Base-by-base conservation (phyloP, 1,140 invertebrate genomes). In the Hestina assimilis region DNA sequence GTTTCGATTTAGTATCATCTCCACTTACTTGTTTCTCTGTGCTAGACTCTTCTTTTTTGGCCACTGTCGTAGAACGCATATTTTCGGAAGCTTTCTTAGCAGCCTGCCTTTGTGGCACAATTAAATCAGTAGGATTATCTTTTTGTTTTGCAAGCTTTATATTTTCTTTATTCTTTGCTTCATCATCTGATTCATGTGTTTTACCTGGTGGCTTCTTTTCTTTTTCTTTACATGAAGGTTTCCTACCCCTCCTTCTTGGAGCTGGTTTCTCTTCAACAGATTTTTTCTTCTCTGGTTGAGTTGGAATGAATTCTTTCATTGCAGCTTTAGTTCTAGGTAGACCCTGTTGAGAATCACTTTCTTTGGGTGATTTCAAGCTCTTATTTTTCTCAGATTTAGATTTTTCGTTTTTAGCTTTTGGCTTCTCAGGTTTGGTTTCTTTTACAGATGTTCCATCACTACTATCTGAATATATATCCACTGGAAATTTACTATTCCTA, bases 51-150 rank as follows among this genome's bases (percentile, higher is more conserved):
- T 91, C 90, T 51, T 86, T 83, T 35, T 86, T 78, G 7, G 61
- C 75, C 57, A 50, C 75, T 52, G 91, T 91, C 14, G 90, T 92
- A 5, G 90, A 91, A 26, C 92, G 93, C 91, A 96, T 93, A 72
- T 95, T 96, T 83, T 96, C 96, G 1, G 95, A 95, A 1, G 95
- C 95, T 79, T 97, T 96, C 73, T 96, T 97, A 11, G 96, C 96
- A 14, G 96, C 96, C 83, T 96, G 94, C 45, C 96, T 89, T 79
- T 97, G 96, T 0, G 96, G 96, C n/a, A 97, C 96, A 67, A 97
- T 96, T 23, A 96, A 87, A 69, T 96, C 92, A 26, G 95, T 93
- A 14, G 95, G 92, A 53, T 92, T 90, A 63, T 93, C 92, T 72
- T 93, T 93, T 50, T 81, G 74, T 64, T 92, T 92, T 31, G 86